These are phyloP conservation scores for Nowickia ferox DNA, from an alignment of 2,888 invertebrate species.

Conservation along the genomic window DNA sequence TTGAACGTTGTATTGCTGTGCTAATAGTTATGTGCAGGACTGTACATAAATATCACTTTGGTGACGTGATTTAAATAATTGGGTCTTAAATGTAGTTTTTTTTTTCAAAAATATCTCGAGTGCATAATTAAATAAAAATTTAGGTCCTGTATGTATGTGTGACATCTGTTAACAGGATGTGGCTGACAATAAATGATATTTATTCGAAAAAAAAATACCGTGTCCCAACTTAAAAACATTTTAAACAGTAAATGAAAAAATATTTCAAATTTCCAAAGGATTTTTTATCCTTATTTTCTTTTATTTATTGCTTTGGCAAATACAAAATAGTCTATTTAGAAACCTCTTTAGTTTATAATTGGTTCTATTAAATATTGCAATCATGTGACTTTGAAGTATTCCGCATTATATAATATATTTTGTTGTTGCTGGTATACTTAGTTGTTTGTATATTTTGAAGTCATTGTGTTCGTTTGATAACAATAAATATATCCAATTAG, in stretches of 20 bases:
- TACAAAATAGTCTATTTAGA: constrained; percentile 9
- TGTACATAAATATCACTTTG: no score
- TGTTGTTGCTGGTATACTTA: background rate
- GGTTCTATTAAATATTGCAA: constrained; percentile 52
- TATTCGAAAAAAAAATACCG: constrained; percentile 11
- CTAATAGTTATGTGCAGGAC: no score
- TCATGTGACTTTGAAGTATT: constrained; percentile 47
- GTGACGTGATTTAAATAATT: no score
- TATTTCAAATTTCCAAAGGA: constrained; percentile 37
- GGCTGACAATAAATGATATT: constrained; percentile 56
- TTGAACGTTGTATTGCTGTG: no score
- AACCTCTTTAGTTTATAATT: constrained; percentile 61
- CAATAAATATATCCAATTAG: constrained; percentile 55
- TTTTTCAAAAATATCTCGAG: no score
- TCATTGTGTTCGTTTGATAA: constrained; percentile 21
- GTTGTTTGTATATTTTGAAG: background rate
- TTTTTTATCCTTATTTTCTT: constrained; percentile 10
- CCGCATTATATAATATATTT: constrained; percentile 6
- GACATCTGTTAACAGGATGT: constrained; percentile 67
- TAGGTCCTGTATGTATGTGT: constrained; percentile 62
- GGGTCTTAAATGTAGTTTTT: no score
- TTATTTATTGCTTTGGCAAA: constrained; percentile 42
- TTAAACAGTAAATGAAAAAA: constrained; percentile 19
- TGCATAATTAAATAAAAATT: background rate
- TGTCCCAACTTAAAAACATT: constrained; percentile 32